A percentile compares a stretch with the other conserved stretches of the same genome.
Evolutionary conservation across 2,113 vertebrate genomes (phyloP).

Genomic region (Columba livia): DNA sequence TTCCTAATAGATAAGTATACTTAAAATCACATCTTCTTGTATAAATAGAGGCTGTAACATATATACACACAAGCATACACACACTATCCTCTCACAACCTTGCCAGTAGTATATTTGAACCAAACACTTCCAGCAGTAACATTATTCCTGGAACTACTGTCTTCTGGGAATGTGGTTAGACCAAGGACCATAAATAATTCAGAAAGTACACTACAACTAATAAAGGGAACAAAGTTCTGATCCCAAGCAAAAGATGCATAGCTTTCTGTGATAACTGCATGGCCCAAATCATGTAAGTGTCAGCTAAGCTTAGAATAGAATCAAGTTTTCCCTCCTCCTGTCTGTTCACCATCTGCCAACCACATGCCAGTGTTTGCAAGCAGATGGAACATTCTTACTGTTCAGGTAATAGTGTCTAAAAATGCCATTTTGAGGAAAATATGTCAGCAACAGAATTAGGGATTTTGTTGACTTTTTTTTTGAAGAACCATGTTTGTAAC

Average conservation of each 20-base stretch:
- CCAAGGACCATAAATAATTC: slow-evolving; percentile 9
- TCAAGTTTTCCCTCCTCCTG: background rate
- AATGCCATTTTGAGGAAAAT: background rate
- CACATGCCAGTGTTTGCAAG: accelerated
- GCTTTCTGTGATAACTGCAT: background rate
- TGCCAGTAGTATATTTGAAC: background rate
- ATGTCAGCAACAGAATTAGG: background rate
- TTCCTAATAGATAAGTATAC: background rate
- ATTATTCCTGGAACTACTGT: background rate
- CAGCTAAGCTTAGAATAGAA: background rate
- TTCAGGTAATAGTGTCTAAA: background rate
- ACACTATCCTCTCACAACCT: background rate
- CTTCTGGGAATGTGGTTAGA: background rate
- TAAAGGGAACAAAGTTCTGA: background rate
- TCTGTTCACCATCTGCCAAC: background rate
- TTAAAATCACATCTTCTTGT: slow-evolving; percentile 2
- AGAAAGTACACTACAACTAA: background rate
- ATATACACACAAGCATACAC: background rate
- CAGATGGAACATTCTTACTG: background rate
- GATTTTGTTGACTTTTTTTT: background rate
- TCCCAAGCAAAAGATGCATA: background rate
- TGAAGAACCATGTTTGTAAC: background rate
- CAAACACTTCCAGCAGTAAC: background rate
- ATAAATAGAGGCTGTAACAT: background rate
- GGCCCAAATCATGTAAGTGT: background rate